phyloP scores from a whole-genome alignment of 2,797 vertebrate genomes.

The Mormyrops attenuatus region DNA sequence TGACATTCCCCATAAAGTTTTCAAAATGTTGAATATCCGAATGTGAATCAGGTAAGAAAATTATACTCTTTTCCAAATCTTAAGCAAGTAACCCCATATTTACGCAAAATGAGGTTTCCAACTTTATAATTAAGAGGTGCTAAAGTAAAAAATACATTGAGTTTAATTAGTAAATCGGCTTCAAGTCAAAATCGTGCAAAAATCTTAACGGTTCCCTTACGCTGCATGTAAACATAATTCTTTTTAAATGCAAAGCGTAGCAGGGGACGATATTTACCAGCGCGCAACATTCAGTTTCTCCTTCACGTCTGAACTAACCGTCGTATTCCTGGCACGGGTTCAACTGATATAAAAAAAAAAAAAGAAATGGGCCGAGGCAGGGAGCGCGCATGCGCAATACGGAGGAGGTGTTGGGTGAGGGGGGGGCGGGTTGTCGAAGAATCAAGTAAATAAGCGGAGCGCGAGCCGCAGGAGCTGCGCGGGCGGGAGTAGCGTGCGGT shows the following conservation, averaged over 20 bases:
- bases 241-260: neutral
- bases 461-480: constrained; percentile 57
- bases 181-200: neutral
- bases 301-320: constrained; percentile 1
- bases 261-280: neutral
- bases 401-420: neutral
- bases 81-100: neutral
- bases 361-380: constrained; percentile 31
- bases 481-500: constrained; percentile 43
- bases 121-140: neutral
- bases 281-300: constrained; percentile 1
- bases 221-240: neutral
- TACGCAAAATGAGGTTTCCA: neutral
- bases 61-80: neutral
- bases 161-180: neutral
- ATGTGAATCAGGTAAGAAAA: neutral
- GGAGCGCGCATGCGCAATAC: constrained; percentile 39
- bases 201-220: neutral
- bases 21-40: neutral
- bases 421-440: constrained; percentile 65
- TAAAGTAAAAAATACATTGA: neutral
- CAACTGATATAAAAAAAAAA: constrained; percentile 30
- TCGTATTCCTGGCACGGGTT: constrained; percentile 46
- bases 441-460: constrained; percentile 69
- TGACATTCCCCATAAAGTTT: neutral